A percentile compares a stretch with the other conserved stretches of the same genome.
Evolutionary conservation across 2,113 vertebrate species (phyloP).

Genomic region (Rhea americana): DNA sequence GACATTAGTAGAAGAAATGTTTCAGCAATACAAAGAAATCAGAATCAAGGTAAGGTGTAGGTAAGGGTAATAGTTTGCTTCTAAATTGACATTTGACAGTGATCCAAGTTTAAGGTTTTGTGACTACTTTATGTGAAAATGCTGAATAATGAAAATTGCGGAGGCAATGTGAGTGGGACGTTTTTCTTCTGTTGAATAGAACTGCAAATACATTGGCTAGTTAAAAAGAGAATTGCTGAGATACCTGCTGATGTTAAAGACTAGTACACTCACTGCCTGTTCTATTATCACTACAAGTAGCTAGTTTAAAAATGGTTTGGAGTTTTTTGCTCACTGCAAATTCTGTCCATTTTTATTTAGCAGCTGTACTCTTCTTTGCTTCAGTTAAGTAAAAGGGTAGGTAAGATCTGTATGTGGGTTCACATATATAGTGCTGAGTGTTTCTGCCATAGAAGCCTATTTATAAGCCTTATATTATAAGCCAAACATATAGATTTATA

Average conservation of each 20-base stretch:
- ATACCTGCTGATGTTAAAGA: neutral
- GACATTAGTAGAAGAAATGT: slow-evolving; percentile 52
- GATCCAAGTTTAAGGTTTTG: neutral
- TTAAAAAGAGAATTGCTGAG: neutral
- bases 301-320: neutral
- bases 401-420: neutral
- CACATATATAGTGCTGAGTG: rapidly evolving
- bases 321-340: neutral
- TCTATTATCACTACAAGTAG: neutral
- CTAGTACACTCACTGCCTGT: rapidly evolving
- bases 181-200: neutral
- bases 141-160: neutral
- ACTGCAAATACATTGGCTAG: neutral
- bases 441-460: neutral
- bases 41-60: slow-evolving; percentile 69
- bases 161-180: neutral
- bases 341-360: neutral
- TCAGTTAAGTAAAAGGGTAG: neutral
- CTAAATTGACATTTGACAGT: neutral
- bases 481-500: too few species aligned
- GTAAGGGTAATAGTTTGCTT: neutral
- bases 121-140: neutral
- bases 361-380: neutral
- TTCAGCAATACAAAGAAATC: slow-evolving; percentile 63
- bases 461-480: too few species aligned